Base-by-base conservation (phyloP, 2,113 vertebrate species). In the Nibea coibor region DNA sequence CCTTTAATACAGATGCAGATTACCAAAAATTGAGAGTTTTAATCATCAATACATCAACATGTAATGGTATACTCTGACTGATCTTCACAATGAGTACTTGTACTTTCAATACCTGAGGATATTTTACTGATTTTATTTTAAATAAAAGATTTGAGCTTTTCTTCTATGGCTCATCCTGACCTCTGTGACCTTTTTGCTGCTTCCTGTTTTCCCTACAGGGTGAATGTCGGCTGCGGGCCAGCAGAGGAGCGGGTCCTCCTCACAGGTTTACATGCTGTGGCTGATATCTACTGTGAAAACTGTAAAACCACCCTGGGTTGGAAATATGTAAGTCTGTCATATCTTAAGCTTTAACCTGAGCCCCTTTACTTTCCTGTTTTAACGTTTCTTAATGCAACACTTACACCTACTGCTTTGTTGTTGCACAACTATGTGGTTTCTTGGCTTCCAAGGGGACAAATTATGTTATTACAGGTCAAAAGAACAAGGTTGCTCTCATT, bases 281-380 rank as follows among this genome's bases (percentile, higher is more conserved):
- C 98, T 10, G 98, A 99, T 89, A 99, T 99, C 95, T 98, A 99
- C 96, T 99, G 98, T 94, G 98, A 99, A 95, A 99, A 98, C 94
- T 99, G 98, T 95, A 99, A 99, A 96, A 99, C 98, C 90, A 99
- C 98, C 22, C 96, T 99, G 15, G 98, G 98, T 89, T 99, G 98
- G 98, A 99, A 99, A 98, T 99, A 99, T 0, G 98, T 99, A 94
- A 96, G 98, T 87, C 20, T 8, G 4, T 17, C 4, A 0, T 22
- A 42, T 14, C 51, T 31, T 11, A 10, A 67, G 48, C 59, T 43
- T 31, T 61, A 15, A 63, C 48, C 57, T 10, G 0, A 24, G 35
- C 24, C 1, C 5, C 11, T 63, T 57, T 10, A 48, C 26, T 10
- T 19, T 24, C 11, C 9, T 4, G 0, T 62, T 22, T 22, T 5